phyloP scores from a whole-genome alignment of 2,888 invertebrate species.

The Oscheius sp. region DNA sequence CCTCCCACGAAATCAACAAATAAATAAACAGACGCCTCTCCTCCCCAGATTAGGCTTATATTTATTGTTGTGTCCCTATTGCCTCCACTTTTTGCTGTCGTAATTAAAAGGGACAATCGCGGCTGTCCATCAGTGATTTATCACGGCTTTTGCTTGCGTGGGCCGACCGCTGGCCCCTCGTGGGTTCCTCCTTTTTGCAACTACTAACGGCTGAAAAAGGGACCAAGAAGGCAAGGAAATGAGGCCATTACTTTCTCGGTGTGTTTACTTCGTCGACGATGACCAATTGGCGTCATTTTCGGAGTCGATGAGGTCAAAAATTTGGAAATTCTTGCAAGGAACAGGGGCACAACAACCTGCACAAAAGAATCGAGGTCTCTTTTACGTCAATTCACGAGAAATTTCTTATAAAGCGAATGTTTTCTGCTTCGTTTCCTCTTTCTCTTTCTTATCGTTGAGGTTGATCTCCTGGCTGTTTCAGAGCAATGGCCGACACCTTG shows the following conservation, averaged over 20 bases:
- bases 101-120: conserved; percentile 18
- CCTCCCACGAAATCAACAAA: neutral
- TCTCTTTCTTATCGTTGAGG: neutral
- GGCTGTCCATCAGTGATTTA: conserved; percentile 22
- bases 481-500: conserved; percentile 20
- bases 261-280: neutral
- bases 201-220: neutral
- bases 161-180: neutral
- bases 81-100: neutral
- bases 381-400: neutral
- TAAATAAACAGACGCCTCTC: neutral
- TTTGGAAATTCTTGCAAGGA: neutral
- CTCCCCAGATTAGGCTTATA: neutral
- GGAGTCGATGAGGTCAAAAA: too few relatives aligned
- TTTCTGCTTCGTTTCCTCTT: neutral
- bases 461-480: neutral
- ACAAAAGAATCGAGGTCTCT: too few relatives aligned
- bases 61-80: neutral
- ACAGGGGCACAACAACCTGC: neutral
- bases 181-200: neutral
- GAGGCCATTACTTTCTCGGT: neutral
- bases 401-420: neutral
- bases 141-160: neutral
- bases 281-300: too few relatives aligned
- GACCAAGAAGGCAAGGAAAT: neutral